Base-by-base conservation (phyloP, 2,797 vertebrate species). In the Phalloptychus januarius region DNA sequence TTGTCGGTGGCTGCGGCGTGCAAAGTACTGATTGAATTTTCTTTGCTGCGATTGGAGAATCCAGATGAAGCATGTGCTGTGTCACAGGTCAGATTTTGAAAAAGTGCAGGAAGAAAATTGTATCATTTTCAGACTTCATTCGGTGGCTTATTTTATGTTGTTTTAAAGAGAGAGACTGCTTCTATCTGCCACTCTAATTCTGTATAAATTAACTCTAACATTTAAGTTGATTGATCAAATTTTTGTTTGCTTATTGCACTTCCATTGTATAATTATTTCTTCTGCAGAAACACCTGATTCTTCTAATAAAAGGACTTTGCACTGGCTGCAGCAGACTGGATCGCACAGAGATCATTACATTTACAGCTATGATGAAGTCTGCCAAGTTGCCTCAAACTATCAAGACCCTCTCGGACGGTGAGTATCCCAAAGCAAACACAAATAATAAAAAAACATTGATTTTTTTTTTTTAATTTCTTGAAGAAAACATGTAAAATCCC, bases 291-390 rank as follows among this genome's bases (percentile, higher is more conserved):
- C 98, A 99, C 93, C 95, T 99, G 93, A 99, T 99, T 86, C 97
- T 99, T 54, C 94, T 99, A 83, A 99, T 99, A 94, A 99, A 99
- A 94, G 98, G 98, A 86, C 95, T 99, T 85, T 99, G 98, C 90
- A 99, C 97, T 0, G 98, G 98, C 86, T 97, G 97, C 93, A 99
- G 98, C 95, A 97, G 98, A 83, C 93, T 99, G 75, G 98, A 99
- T 93, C 96, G 98, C 61, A 99, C 98, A 0, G 98, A 99, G 88
- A 99, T 99, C 74, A 99, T 99, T 86, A 99, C 98, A 42, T 99
- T 99, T 89, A 99, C 98, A 12, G 98, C 98, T 2, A 99, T 99
- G 98, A 99, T 99, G 98, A 99, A 99, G 86, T 99, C 98, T 4
- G 98, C 98, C 87, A 99, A 99, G 92, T 96, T 99, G 91, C 98